These are phyloP conservation scores for Heterohyrax brucei DNA, from an alignment of 2,797 vertebrate genomes.

Conservation along the genomic window DNA sequence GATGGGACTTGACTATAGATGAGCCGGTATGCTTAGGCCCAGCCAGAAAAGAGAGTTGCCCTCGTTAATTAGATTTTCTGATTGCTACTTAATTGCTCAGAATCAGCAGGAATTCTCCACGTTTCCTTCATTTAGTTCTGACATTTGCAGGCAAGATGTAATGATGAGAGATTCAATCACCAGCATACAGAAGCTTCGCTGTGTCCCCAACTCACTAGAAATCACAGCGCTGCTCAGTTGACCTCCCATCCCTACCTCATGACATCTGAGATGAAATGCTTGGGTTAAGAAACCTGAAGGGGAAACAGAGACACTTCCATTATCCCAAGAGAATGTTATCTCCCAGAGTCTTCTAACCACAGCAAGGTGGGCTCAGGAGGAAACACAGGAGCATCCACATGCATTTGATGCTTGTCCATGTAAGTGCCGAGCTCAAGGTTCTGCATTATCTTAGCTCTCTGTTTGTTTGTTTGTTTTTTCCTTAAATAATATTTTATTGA, in stretches of 20 bases:
- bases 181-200: neutral
- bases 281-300: neutral
- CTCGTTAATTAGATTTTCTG: conserved; percentile 41
- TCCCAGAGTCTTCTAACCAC: neutral
- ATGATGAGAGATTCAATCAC: neutral
- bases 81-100: conserved; percentile 67
- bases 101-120: neutral
- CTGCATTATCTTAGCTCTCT: fast-evolving
- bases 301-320: neutral
- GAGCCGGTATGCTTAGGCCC: fast-evolving
- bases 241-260: too few relatives aligned
- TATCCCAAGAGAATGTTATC: neutral
- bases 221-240: too few relatives aligned
- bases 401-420: too few relatives aligned
- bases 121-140: neutral
- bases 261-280: neutral
- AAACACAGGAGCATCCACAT: fast-evolving
- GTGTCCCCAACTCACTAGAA: too few relatives aligned
- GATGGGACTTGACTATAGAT: neutral
- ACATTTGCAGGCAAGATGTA: conserved; percentile 26
- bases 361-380: fast-evolving
- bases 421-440: fast-evolving
- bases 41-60: neutral
- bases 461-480: neutral
- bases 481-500: neutral